Evolutionary conservation across 37 sponge, comb jelly and placozoan species (phyloP), one percentile per base, ranked within the genome.

Genomic region (Agelas oroides): DNA sequence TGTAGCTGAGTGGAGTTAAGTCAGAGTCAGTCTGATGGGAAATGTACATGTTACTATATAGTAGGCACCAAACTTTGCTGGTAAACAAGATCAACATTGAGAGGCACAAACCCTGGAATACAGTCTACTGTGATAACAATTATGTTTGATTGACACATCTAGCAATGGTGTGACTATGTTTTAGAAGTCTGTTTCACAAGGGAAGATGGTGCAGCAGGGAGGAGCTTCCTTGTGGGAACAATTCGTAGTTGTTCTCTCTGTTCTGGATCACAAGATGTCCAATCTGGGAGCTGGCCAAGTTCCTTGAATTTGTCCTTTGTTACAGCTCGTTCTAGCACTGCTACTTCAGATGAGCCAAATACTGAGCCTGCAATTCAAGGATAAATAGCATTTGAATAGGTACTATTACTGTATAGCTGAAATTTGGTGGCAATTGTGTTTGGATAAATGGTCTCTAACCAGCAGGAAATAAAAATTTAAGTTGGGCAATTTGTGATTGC

Each of bases 221-320:
- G 64, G 17, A 79, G 54, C 54, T 86, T 86, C 20, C 87, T 70
- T 0, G 73, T 52, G 15, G 87, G 73, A 0, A 88, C 53, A 2
- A 35, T n/a, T 32, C 70, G 75, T 23, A 87, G 84, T 36, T 78
- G 73, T 41, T 92, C 92, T 17, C 84, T 54, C 46, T 74, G 84
- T 36, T 54, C 59, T 17, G 94, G 88, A 65, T 94, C 91, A 78
- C 87, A 82, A 25, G 94, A 94, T 56, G 57, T 80, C 95, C 95
- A 94, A 72, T 94, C 94, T 31, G 95, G 95, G 19, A 94, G 72
- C 53, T 70, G 77, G 40, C 84, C 76, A 18, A 65, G n/a, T 65
- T 94, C 86, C 27, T 66, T 81, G 76, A 88, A 94, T 18, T 60
- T 74, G 28, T 91, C 95, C 40, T 56, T 76, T 20, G 89, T 84